These are phyloP conservation scores for Mythimna lalbum DNA, from an alignment of 2,888 invertebrate species.

Conservation along the genomic window DNA sequence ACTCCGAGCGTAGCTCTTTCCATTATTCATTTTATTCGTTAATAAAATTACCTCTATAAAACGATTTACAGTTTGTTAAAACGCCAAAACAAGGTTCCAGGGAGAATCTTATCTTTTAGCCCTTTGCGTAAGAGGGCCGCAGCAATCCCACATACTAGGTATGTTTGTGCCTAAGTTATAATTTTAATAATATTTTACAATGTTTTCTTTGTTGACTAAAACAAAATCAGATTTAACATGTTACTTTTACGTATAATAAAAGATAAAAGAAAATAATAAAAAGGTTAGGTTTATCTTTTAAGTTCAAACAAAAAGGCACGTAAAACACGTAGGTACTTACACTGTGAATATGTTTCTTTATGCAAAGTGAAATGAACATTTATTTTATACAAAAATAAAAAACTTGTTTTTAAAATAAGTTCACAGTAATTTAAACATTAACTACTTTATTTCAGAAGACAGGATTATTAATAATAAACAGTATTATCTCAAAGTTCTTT, in stretches of 20 bases:
- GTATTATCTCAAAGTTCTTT: not conserved
- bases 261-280: not conserved
- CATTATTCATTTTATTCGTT: too few species aligned
- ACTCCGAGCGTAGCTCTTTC: too few species aligned
- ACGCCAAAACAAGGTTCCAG: too few species aligned
- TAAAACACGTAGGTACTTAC: not conserved
- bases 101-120: too few species aligned
- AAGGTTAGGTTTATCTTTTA: not conserved
- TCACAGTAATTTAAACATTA: not conserved
- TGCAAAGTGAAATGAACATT: not conserved
- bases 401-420: conserved; percentile 1
- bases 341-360: not conserved
- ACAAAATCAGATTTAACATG: not conserved
- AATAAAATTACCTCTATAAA: too few species aligned
- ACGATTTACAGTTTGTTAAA: too few species aligned
- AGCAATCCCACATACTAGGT: not conserved
- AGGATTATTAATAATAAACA: not conserved
- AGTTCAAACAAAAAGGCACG: conserved; percentile 10
- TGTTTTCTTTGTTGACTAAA: not conserved
- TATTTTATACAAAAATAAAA: conserved; percentile 1
- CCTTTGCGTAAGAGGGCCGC: not conserved
- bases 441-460: not conserved
- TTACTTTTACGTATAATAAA: not conserved
- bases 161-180: too few species aligned
- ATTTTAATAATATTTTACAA: not conserved